Conservation (phyloP, 2,113 vertebrate genomes). For the Pogona vitticeps region DNA sequence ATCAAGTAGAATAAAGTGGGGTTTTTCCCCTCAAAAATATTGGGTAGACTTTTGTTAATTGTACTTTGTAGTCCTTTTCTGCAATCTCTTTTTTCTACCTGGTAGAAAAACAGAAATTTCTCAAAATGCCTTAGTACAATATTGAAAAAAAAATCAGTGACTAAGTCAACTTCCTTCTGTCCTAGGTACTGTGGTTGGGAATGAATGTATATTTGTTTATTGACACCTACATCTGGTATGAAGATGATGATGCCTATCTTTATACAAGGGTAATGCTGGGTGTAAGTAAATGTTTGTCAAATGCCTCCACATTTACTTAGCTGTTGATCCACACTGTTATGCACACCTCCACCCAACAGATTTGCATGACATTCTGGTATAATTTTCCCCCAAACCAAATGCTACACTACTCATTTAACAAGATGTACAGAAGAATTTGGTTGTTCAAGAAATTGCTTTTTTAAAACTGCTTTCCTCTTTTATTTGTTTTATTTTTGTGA, state of each 20-base stretch:
- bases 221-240: constrained; percentile 80
- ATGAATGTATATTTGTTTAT: constrained; percentile 81
- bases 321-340: background rate
- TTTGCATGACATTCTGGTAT: background rate
- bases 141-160: background rate
- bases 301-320: constrained; percentile 10
- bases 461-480: background rate
- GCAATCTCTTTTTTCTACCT: constrained; percentile 6
- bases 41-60: constrained; percentile 4
- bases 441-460: background rate
- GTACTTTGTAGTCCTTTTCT: background rate
- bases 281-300: constrained; percentile 74
- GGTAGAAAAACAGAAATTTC: constrained; percentile 38
- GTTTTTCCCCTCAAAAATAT: constrained; percentile 8
- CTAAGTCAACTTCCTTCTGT: constrained; percentile 27
- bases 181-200: constrained; percentile 79
- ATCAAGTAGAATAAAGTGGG: constrained; percentile 6
- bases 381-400: background rate
- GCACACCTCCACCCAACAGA: background rate
- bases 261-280: constrained; percentile 83
- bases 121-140: constrained; percentile 34
- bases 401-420: background rate
- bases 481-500: background rate
- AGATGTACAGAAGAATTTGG: background rate
- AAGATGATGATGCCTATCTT: constrained; percentile 75